Conservation (phyloP, 2,113 vertebrate genomes). For the Xenopus tropicalis region UCB_Xtro_10.0 CM004443.2:168871001-168871500, state of each 20-base stretch:
- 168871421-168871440: too few species aligned
- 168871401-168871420: too few species aligned
- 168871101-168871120: slow-evolving; percentile 10
- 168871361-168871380: too few species aligned
- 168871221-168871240: not conserved
- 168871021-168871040: slow-evolving; percentile 30
- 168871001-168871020: slow-evolving; percentile 30
- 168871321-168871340: too few species aligned
- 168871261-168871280: not conserved
- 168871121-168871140: slow-evolving; percentile 28
- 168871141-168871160: slow-evolving; percentile 41
- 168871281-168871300: not conserved
- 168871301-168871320: slow-evolving; percentile 2
- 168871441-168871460: too few species aligned
- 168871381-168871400: too few species aligned
- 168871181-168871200: not conserved
- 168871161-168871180: slow-evolving; percentile 16
- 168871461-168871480: too few species aligned
- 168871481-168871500: too few species aligned
- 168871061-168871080: not conserved
- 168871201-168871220: slow-evolving; percentile 1
- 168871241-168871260: not conserved
- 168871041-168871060: slow-evolving; percentile 21
- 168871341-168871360: too few species aligned
- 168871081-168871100: slow-evolving; percentile 29